Conservation (phyloP, 2,797 vertebrate genomes). For the Eurystomus glaucurus region DNA sequence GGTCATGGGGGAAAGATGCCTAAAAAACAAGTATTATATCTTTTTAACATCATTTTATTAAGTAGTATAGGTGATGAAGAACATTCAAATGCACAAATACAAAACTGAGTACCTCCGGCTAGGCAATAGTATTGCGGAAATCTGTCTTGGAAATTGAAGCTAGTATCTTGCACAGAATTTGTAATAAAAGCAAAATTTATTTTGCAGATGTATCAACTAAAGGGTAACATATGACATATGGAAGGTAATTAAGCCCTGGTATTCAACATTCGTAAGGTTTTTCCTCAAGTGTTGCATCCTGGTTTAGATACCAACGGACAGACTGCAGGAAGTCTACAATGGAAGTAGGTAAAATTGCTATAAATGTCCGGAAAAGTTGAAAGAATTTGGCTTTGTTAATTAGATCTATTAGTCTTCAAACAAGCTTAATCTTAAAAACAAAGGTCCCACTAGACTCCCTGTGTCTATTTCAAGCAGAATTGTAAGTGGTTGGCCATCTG, state of each 20-base stretch:
- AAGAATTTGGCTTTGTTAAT: not conserved
- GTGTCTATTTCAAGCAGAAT: not conserved
- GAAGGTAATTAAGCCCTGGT: not conserved
- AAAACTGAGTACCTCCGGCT: not conserved
- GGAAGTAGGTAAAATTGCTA: not conserved
- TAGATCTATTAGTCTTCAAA: not conserved
- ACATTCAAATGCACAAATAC: not conserved
- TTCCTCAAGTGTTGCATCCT: not conserved
- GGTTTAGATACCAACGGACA: not conserved
- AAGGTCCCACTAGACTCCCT: not conserved
- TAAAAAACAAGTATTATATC: not conserved
- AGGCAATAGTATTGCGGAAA: not conserved
- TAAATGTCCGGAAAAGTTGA: not conserved
- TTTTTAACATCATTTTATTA: not conserved
- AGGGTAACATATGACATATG: not conserved
- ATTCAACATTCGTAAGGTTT: not conserved
- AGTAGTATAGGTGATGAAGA: not conserved
- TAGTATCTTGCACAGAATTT: not conserved
- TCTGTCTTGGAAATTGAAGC: not conserved
- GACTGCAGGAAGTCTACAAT: not conserved
- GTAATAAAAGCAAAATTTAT: not conserved
- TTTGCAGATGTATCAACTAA: not conserved
- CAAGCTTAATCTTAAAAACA: not conserved
- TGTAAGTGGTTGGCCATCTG: not conserved
- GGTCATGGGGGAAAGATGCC: not conserved